Evolutionary conservation across 2,797 vertebrate species (phyloP).

Genomic region (Phoeniculus purpureus): DNA sequence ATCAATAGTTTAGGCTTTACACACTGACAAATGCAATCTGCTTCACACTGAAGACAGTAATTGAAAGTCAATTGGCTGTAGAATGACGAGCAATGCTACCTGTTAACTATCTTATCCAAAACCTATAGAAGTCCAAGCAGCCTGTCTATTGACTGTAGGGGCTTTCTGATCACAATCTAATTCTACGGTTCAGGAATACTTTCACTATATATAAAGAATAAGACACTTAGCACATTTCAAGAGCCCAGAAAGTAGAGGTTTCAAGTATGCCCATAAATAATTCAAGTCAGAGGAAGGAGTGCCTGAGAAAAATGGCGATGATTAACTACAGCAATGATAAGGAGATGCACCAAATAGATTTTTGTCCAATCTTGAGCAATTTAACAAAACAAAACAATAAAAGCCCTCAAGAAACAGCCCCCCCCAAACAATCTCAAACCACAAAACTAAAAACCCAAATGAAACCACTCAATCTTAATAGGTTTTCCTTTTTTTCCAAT

Average conservation of each 20-base stretch:
- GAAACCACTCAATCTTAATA: background rate
- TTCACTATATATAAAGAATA: background rate
- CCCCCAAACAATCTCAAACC: background rate
- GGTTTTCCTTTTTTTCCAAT: background rate
- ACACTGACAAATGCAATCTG: constrained; percentile 26
- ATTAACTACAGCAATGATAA: background rate
- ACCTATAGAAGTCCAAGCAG: background rate
- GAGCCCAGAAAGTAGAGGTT: background rate
- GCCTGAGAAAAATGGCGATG: background rate
- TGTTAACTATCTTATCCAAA: background rate
- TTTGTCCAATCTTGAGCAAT: background rate
- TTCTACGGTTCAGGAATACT: background rate
- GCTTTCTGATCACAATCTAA: background rate
- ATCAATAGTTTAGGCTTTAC: constrained; percentile 27
- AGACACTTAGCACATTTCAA: background rate
- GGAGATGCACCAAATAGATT: background rate
- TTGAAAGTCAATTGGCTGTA: constrained; percentile 29
- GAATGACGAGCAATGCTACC: background rate
- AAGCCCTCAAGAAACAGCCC: background rate
- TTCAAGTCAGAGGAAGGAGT: background rate
- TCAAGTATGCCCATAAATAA: background rate
- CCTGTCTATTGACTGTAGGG: background rate
- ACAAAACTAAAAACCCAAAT: background rate
- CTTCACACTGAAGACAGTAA: constrained; percentile 33
- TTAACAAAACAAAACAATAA: background rate